Base-by-base conservation (phyloP, 1,140 invertebrate species). In the Geopemphigus sp. region DNA sequence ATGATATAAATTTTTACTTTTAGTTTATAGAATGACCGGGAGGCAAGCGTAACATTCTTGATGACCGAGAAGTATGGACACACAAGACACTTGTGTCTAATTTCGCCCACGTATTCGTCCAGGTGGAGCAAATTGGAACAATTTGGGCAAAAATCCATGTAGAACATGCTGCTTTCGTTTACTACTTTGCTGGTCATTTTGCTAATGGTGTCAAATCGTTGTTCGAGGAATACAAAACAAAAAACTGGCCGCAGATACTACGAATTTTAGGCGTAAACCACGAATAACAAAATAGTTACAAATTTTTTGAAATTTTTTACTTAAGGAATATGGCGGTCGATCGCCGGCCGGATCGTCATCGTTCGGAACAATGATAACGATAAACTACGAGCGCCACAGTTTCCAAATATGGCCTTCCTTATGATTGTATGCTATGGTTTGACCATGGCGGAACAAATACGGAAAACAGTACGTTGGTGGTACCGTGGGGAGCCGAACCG, bases 181-280 rank as follows among this genome's bases (percentile, higher is more conserved):
- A 78, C 74, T 14, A 78, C 57, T 61, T 78, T 78, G 24, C 74
- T 78, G 24, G 22, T 61, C 74, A 78, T 78, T 50, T 63, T 59
- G 26, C 47, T 24, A 68, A 24, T 0, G 0, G 5, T 14, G 24
- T 22, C 12, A 50, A 12, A 12, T 50, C 8, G 32, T 50, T 47
- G 45, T 2, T 5, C 19, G 19, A 0, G 39, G 5, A 66, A 45
- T 66, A 12, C 3, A 22, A 66, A 39, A 66, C 19, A n/a, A 64
- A 64, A 64, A 64, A 39, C 15, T n/a, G 61, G 11, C 17, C 12
- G 26, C 32, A 39, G 32, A 39, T 8, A 39, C 32, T 39, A 39
- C 32, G 3, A 8, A n/a, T n/a, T n/a, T n/a, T n/a, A n/a, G n/a
- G n/a, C n/a, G n/a, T n/a, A n/a, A n/a, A n/a, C n/a, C n/a, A n/a